Evolutionary conservation across 2,888 invertebrate genomes (phyloP), one percentile per base, ranked within the genome.

Genomic region (Panzeria rudis): DNA sequence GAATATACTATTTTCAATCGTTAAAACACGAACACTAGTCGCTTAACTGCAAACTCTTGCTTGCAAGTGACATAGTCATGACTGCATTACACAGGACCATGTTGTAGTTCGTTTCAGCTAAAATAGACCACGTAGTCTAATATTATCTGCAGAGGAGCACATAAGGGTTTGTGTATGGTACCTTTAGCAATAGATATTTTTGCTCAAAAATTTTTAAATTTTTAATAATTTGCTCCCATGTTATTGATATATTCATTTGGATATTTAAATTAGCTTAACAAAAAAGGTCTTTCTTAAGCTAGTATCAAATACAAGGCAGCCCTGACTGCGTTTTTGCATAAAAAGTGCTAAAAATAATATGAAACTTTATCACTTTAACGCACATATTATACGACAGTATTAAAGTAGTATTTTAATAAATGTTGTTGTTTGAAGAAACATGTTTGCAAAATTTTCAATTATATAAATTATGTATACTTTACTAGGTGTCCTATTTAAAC

Each of bases 401-500:
- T 71, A 62, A 38, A 25, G 9, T 44, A n/a, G 8, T 44, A 61
- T 77, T 77, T 81, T 69, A 72, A 72, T 72, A 75, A 79, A 79
- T 79, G 68, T 71, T 78, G 50, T 81, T 76, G 56, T 59, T n/a
- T 62, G 1, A 80, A 66, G 72, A 59, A 56, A 64, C 69, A 38
- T 25, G 32, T 59, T 44, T 72, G 17, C 54, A 44, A 29, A 50
- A n/a, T 47, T 15, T 61, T 47, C 13, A 47, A 47, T 20, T 35
- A 20, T 7, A 73, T 76, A 50, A 44, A 54, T 76, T 79, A 29
- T 29, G 69, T 79, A 52, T 68, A 52, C 20, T 20, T 68, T 41
- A 66, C 29, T 80, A 78, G 82, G 69, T 84, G 84, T 85, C 81
- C 85, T 71, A 73, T 82, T 85, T 85, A 80, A 84, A 83, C 71